Conservation (phyloP, 2,797 vertebrate genomes). For the Eleutherodactylus coqui region DNA sequence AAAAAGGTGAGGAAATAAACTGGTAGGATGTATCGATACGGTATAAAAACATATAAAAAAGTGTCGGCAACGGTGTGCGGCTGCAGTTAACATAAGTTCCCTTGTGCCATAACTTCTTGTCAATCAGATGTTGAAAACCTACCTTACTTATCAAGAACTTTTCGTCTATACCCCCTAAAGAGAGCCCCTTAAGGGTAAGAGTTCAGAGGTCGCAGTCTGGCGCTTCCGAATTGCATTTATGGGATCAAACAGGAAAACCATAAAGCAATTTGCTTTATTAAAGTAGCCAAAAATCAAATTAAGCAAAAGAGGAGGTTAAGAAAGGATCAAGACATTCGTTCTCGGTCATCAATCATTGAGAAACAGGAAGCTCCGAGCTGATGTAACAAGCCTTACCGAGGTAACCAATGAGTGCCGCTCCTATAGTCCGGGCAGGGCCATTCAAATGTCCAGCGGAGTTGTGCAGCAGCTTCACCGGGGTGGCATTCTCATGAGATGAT, state of each 20-base stretch:
- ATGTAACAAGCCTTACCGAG: conserved; percentile 82
- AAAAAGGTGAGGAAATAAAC: no score
- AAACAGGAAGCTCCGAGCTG: neutral
- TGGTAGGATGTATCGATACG: no score
- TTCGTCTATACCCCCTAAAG: no score
- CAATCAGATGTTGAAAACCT: no score
- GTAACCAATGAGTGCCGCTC: conserved; percentile 94
- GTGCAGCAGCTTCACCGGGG: conserved; percentile 93
- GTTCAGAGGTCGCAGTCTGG: no score
- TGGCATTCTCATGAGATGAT: conserved; percentile 97
- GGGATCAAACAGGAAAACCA: neutral
- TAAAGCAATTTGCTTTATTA: neutral
- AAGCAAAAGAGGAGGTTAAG: neutral
- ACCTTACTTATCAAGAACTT: no score
- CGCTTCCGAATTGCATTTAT: neutral
- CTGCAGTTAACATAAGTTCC: no score
- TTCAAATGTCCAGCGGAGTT: conserved; percentile 96
- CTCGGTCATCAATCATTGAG: neutral
- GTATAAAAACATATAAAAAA: no score
- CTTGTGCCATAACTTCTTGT: no score
- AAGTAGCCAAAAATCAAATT: no score
- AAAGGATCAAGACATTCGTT: neutral
- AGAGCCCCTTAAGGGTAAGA: no score
- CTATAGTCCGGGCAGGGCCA: conserved; percentile 89
- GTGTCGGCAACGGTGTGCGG: no score